phyloP scores from a whole-genome alignment of 2,113 vertebrate species.

The Actenoides hombroni region DNA sequence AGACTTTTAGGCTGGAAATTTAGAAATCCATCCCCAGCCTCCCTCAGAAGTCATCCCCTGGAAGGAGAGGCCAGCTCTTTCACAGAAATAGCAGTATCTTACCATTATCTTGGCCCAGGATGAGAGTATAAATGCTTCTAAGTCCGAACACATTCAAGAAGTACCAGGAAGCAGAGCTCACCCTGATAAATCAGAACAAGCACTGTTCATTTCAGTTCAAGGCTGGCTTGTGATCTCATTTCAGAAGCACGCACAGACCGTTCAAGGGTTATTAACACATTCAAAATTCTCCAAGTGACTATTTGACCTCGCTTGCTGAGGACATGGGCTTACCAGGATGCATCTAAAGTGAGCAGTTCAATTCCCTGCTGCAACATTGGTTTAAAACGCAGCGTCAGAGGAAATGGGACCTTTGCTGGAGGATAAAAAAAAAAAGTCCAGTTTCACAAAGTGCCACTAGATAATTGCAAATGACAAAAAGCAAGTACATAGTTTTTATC shows the following conservation, averaged over 20 bases:
- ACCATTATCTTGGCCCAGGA: conserved; percentile 98
- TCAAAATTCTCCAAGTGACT: background rate
- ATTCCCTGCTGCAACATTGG: conserved; percentile 98
- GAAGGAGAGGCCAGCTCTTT: background rate
- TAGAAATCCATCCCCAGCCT: background rate
- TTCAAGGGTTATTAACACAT: background rate
- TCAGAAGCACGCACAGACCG: background rate
- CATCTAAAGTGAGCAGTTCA: conserved; percentile 95
- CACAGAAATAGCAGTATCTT: conserved; percentile 43
- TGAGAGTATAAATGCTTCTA: conserved; percentile 97
- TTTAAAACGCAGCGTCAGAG: conserved; percentile 94
- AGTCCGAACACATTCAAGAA: conserved; percentile 99
- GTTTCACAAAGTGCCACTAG: background rate
- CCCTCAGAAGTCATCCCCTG: background rate
- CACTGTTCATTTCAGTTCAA: background rate
- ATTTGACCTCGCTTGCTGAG: background rate
- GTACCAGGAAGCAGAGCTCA: conserved; percentile 99
- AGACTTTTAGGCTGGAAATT: background rate
- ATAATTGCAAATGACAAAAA: background rate
- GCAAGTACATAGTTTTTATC: background rate
- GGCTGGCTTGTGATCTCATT: background rate
- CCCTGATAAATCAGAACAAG: conserved; percentile 79
- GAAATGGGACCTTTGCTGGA: conserved; percentile 95
- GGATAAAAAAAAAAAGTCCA: background rate
- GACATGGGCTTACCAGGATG: conserved; percentile 87